phyloP scores from a whole-genome alignment of 2,113 vertebrate genomes.

The Dinomys branickii region DNA sequence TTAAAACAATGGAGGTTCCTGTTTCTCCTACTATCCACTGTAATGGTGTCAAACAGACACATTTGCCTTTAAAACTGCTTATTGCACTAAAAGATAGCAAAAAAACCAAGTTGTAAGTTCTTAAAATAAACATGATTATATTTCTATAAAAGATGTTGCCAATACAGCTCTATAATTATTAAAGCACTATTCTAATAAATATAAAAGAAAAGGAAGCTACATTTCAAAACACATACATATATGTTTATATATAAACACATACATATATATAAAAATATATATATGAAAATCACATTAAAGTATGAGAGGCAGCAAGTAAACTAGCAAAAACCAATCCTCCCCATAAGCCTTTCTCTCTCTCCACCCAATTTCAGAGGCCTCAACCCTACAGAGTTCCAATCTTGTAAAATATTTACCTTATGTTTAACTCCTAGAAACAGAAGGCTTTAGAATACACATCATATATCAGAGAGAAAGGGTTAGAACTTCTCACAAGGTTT shows the following conservation, averaged over 20 bases:
- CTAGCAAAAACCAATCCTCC: constrained; percentile 73
- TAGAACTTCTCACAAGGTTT: constrained; percentile 84
- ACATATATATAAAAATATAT: constrained; percentile 82
- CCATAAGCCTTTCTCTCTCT: constrained; percentile 61
- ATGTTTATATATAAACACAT: constrained; percentile 79
- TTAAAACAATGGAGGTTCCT: constrained; percentile 84
- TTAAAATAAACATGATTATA: constrained; percentile 87
- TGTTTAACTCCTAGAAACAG: constrained; percentile 57
- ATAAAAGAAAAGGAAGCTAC: constrained; percentile 87
- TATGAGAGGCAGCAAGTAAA: constrained; percentile 89
- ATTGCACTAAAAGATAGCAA: constrained; percentile 96
- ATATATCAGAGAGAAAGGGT: constrained; percentile 81
- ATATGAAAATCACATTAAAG: constrained; percentile 88
- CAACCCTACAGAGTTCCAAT: constrained; percentile 82
- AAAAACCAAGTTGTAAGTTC: constrained; percentile 86
- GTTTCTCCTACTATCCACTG: constrained; percentile 77
- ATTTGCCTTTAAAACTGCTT: constrained; percentile 89
- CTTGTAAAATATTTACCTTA: constrained; percentile 69
- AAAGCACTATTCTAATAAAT: constrained; percentile 91
- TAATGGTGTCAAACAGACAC: constrained; percentile 84
- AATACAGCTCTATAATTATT: constrained; percentile 85
- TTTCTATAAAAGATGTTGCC: constrained; percentile 87
- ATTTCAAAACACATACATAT: constrained; percentile 85
- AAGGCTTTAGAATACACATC: constrained; percentile 76
- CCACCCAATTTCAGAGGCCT: constrained; percentile 79